These are phyloP conservation scores for Saccostrea cuccullata DNA, from an alignment of 1,140 invertebrate species.

Conservation along the genomic window DNA sequence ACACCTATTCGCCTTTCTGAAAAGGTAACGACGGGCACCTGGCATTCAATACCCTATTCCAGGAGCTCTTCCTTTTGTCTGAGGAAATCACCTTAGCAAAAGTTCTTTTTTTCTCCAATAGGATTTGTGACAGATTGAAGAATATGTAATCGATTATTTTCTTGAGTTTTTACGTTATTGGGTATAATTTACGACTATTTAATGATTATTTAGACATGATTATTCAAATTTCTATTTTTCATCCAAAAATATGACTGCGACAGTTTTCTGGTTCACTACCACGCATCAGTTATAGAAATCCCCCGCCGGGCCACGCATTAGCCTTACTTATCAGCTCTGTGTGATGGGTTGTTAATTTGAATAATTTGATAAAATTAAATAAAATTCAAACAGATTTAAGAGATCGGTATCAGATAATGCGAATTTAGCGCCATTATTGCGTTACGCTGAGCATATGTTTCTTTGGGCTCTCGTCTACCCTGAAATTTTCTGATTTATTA, in stretches of 20 bases:
- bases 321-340: constrained; percentile 27
- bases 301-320: constrained; percentile 11
- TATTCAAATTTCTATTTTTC: constrained; percentile 30
- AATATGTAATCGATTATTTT: constrained; percentile 17
- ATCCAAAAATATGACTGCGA: constrained; percentile 9
- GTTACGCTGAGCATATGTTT: constrained; percentile 35
- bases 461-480: constrained; percentile 21
- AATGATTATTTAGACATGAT: constrained; percentile 33
- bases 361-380: constrained; percentile 39
- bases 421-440: constrained; percentile 26
- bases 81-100: not conserved
- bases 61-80: constrained; percentile 50
- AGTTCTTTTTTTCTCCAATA: constrained; percentile 22
- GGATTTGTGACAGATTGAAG: constrained; percentile 1
- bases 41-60: constrained; percentile 43
- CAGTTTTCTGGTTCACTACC: constrained; percentile 32
- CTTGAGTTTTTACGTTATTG: not conserved
- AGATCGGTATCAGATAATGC: constrained; percentile 28
- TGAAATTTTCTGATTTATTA: constrained; percentile 38
- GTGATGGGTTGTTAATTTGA: constrained; percentile 35
- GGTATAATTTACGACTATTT: constrained; percentile 29
- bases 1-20: constrained; percentile 49
- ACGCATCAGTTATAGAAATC: constrained; percentile 31
- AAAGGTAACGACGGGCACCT: constrained; percentile 40
- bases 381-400: constrained; percentile 38